phyloP scores from a whole-genome alignment of 2,113 vertebrate genomes.

The Monarcha castaneiventris region DNA sequence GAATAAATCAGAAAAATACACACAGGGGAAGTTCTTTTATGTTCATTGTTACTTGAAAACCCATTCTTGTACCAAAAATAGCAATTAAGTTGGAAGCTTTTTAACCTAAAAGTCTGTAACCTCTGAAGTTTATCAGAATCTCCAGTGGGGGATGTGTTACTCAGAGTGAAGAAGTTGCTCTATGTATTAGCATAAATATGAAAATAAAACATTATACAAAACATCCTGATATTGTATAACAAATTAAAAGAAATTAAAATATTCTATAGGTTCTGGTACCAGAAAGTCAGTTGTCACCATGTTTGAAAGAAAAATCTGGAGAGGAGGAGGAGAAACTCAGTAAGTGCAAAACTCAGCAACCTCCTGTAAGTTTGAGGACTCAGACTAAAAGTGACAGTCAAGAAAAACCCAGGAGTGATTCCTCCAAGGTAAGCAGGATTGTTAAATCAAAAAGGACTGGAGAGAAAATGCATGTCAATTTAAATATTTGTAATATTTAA shows the following conservation, averaged over 20 bases:
- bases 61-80: not conserved
- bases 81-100: not conserved
- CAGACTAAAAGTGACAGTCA: slow-evolving; percentile 5
- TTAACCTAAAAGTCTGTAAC: not conserved
- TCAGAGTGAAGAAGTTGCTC: not conserved
- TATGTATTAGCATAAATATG: not conserved
- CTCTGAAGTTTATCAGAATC: not conserved
- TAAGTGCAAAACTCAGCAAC: not conserved
- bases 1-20: not conserved
- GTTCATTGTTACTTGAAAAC: not conserved
- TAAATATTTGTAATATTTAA: not conserved
- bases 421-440: slow-evolving; percentile 44
- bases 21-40: not conserved
- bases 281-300: slow-evolving; percentile 82
- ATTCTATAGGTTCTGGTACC: slow-evolving; percentile 78
- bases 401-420: not conserved
- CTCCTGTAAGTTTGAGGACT: not conserved
- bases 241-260: not conserved
- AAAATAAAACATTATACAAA: not conserved
- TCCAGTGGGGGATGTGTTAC: not conserved
- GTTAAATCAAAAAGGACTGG: not conserved
- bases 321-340: slow-evolving; percentile 53
- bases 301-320: slow-evolving; percentile 38
- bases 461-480: not conserved
- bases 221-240: not conserved